Conservation (phyloP, 1,140 invertebrate genomes). For the Drosophila subpulchrella region DNA sequence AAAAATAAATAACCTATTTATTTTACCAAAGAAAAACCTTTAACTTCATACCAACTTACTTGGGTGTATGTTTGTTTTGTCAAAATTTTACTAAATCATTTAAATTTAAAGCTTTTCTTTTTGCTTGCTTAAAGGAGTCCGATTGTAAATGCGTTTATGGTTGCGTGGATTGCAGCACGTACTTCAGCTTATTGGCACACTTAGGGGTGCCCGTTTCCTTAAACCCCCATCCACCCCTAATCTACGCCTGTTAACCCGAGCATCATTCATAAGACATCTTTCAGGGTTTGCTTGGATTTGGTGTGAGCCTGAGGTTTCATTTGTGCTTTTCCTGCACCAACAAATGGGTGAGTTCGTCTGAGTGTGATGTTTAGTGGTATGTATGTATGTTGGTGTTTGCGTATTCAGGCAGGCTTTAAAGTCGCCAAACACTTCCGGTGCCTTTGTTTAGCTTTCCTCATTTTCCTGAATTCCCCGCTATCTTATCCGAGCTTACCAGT, state of each 20-base stretch:
- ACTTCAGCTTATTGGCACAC: conserved; percentile 8
- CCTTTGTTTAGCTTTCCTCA: background rate
- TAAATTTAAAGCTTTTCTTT: too few species aligned
- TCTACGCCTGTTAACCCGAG: conserved; percentile 21
- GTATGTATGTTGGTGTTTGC: conserved; percentile 37
- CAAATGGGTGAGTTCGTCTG: conserved; percentile 1
- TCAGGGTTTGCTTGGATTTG: conserved; percentile 36
- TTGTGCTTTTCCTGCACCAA: conserved; percentile 44
- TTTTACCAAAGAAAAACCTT: too few species aligned
- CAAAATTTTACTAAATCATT: too few species aligned
- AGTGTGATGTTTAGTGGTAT: conserved; percentile 4
- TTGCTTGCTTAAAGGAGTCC: conserved; percentile 1
- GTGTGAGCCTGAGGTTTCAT: conserved; percentile 62
- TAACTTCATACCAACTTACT: too few species aligned
- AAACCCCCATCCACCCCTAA: conserved; percentile 6
- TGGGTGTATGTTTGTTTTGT: too few species aligned
- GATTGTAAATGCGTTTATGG: conserved; percentile 11
- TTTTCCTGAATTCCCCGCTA: background rate
- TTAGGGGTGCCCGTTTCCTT: background rate
- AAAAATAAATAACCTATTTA: too few species aligned
- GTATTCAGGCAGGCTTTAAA: conserved; percentile 59
- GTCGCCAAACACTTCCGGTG: conserved; percentile 17
- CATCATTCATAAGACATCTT: conserved; percentile 32
- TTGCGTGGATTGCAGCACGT: conserved; percentile 27
- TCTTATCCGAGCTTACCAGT: background rate